Evolutionary conservation across 23 tunicate genomes (phyloP).

Genomic region (Halocynthia aurantium): DNA sequence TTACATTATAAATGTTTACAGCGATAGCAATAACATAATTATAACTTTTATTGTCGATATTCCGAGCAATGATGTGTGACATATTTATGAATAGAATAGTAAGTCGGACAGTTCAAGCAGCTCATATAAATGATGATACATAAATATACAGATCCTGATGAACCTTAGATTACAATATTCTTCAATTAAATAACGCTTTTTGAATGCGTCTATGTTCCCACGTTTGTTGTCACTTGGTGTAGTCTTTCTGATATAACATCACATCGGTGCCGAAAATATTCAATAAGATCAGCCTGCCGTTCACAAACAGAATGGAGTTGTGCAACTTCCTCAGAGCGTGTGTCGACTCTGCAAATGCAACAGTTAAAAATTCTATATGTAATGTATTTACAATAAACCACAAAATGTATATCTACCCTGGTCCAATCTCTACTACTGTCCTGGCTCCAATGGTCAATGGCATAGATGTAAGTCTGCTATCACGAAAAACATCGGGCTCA

Average conservation of each 20-base stretch:
- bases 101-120: neutral
- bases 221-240: neutral
- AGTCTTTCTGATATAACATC: constrained; percentile 14
- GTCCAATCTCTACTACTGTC: constrained; percentile 8
- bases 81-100: neutral
- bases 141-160: too few species aligned
- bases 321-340: constrained; percentile 4
- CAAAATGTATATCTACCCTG: constrained; percentile 4
- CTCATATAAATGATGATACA: neutral
- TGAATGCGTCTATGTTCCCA: too few species aligned
- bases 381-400: neutral
- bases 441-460: constrained; percentile 9
- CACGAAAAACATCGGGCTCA: constrained; percentile 17
- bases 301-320: constrained; percentile 20
- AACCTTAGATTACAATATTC: too few species aligned
- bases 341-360: neutral
- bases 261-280: constrained; percentile 15
- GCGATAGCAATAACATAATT: too few species aligned
- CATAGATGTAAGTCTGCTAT: constrained; percentile 7
- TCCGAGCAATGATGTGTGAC: too few species aligned
- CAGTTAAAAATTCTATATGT: too few species aligned
- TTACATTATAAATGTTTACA: too few species aligned
- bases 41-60: too few species aligned
- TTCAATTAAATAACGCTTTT: too few species aligned
- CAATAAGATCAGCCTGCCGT: constrained; percentile 11